These are phyloP conservation scores for Amphipoea lucens DNA, from an alignment of 2,888 invertebrate species.

Conservation along the genomic window DNA sequence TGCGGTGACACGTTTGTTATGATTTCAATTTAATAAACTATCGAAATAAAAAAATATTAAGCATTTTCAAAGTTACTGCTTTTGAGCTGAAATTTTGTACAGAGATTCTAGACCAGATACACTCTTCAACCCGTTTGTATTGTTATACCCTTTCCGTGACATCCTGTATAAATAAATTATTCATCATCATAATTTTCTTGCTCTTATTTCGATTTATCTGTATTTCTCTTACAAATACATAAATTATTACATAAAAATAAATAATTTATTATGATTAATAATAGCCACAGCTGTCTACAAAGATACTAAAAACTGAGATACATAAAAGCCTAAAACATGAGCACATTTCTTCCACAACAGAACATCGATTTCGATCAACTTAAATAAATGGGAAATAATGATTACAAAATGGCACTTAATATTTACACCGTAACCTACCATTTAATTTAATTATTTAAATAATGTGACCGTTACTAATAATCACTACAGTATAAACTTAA, in stretches of 20 bases:
- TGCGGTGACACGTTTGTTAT: too few species aligned
- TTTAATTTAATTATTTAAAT: slow-evolving; percentile 61
- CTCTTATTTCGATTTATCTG: neutral
- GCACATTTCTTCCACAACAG: slow-evolving; percentile 54
- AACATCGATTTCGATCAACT: slow-evolving; percentile 51
- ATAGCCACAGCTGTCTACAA: neutral
- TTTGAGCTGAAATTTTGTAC: too few species aligned
- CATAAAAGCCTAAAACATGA: slow-evolving; percentile 34
- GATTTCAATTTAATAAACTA: too few species aligned
- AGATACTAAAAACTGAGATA: neutral
- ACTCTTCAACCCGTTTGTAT: too few species aligned
- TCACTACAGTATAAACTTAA: slow-evolving; percentile 61
- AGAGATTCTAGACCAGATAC: too few species aligned
- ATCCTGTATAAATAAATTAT: neutral
- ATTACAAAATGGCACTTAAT: slow-evolving; percentile 83
- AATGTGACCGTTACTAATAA: slow-evolving; percentile 65
- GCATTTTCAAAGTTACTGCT: too few species aligned
- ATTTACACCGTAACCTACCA: slow-evolving; percentile 77
- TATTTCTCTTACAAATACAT: neutral
- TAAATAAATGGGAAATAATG: slow-evolving; percentile 71
- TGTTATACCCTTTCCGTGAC: too few species aligned
- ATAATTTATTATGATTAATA: slow-evolving; percentile 3
- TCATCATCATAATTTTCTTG: neutral
- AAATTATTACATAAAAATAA: neutral
- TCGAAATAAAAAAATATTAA: too few species aligned